Base-by-base conservation (phyloP, 2,888 invertebrate species). In the Athrips mouffetella region DNA sequence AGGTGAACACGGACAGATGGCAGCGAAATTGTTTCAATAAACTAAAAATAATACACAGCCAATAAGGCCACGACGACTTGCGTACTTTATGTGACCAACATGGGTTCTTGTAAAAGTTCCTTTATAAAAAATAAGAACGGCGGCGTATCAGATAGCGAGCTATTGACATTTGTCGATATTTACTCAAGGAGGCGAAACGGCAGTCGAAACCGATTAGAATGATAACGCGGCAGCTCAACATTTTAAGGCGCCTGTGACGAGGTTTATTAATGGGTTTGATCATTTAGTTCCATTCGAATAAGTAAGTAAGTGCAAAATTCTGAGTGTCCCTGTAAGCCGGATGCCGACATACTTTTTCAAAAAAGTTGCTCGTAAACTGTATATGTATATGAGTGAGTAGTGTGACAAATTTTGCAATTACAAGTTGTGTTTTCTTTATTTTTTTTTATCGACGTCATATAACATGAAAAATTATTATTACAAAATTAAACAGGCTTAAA, bases 131-230 rank as follows among this genome's bases (percentile, higher is more conserved):
- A 78, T 68, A 73, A 66, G 73, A 76, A 77, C 76, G 75, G 69
- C 64, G n/a, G 65, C 75, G 70, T 86, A 86, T 82, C 86, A 70
- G 86, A 83, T 86, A 84, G 69, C 68, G 71, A 73, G 67, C 63
- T 86, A 73, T 87, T 84, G 84, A 87, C 85, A 79, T 76, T 74
- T 68, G 76, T 74, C 72, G 58, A 65, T 84, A 80, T 88, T 86
- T 78, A 82, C 85, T 66, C 73, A 87, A 73, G 76, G 73, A 80
- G 83, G 79, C 85, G 76, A 86, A 86, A 84, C 88, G 88, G 87
- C 86, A 87, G 86, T 85, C 86, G 67, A 78, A 80, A 70, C 76
- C 77, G 86, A 86, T 86, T 86, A 86, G 71, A 59, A 59, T 62
- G 85, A 86, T 85, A 86, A 84, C 70, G 65, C 57, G 66, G 59